Percentiles rank a stretch among this genome's conserved stretches.
phyloP scores from a whole-genome alignment of 2,888 invertebrate species.

The Cancer borealis region DNA sequence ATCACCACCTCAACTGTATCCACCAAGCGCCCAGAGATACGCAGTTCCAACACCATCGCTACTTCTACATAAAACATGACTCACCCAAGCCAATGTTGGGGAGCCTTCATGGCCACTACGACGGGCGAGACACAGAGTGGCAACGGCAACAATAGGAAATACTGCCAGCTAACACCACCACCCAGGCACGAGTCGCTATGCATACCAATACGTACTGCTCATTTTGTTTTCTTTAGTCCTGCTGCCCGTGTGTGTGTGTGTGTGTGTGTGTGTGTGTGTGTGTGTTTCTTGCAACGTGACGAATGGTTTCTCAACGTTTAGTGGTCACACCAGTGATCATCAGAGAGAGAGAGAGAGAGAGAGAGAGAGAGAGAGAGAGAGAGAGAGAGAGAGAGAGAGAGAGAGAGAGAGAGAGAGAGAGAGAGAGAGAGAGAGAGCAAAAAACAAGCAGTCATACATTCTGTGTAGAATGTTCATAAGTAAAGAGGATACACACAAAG shows the following conservation, averaged over 20 bases:
- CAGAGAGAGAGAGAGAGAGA: too few relatives aligned
- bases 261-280: slow-evolving; percentile 32
- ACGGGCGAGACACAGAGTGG: neutral
- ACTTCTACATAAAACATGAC: neutral
- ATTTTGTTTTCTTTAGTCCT: neutral
- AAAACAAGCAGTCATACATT: too few relatives aligned
- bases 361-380: too few relatives aligned
- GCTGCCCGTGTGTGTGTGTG: slow-evolving; percentile 9
- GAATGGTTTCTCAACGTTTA: neutral
- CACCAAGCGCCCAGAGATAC: neutral
- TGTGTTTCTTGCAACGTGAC: neutral
- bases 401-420: slow-evolving; percentile 22
- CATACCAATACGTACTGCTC: neutral
- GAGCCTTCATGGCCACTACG: neutral
- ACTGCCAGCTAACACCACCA: neutral
- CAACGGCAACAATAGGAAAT: neutral
- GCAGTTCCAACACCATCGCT: neutral
- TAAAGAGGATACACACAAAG: neutral
- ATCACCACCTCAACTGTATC: neutral
- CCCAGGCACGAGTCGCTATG: neutral
- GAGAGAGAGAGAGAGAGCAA: neutral
- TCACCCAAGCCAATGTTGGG: neutral
- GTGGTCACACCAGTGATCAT: neutral
- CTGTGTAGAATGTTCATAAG: neutral
- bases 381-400: slow-evolving; percentile 24